phyloP scores from a whole-genome alignment of 2,888 invertebrate species.

The Pelosia muscerda region DNA sequence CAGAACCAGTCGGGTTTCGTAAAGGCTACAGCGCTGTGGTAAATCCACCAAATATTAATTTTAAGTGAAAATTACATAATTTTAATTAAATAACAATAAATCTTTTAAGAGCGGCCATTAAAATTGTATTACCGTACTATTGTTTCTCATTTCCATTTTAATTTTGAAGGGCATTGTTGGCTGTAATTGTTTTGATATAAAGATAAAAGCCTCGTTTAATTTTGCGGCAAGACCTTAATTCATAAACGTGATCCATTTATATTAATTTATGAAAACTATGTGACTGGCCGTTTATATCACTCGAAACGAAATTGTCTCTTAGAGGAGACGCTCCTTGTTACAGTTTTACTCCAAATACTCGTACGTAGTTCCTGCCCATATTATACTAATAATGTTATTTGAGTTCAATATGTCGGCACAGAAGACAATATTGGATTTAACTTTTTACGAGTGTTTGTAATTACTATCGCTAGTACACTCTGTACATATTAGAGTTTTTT shows the following conservation, averaged over 20 bases:
- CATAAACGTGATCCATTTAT: neutral
- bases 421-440: no score
- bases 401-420: no score
- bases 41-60: neutral
- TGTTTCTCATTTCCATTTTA: neutral
- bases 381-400: no score
- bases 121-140: neutral
- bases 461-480: neutral
- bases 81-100: slow-evolving; percentile 1
- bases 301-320: no score
- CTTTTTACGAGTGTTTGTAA: no score
- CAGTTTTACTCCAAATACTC: no score
- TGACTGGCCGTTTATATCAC: no score
- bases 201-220: neutral
- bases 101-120: neutral
- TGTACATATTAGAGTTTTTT: no score
- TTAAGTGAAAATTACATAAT: neutral
- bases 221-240: neutral
- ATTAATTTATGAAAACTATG: neutral
- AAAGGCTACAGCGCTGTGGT: no score
- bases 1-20: no score
- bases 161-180: neutral
- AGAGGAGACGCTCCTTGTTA: no score
- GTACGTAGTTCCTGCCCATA: no score
- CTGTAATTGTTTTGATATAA: neutral